phyloP scores from a whole-genome alignment of 2,888 invertebrate genomes.

The Pediacus dermestoides region DNA sequence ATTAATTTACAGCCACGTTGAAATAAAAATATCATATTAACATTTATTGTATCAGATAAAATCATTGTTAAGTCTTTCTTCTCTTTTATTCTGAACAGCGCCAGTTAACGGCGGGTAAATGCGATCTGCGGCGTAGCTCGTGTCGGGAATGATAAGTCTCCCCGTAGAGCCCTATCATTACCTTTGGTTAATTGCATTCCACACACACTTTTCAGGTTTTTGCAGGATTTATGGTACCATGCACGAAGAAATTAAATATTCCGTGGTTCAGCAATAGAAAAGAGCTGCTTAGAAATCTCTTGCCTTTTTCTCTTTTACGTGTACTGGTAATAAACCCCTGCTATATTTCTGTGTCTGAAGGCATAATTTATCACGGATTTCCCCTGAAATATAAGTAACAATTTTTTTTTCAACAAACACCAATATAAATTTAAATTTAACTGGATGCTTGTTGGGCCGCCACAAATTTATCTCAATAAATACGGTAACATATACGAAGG shows the following conservation, averaged over 20 bases:
- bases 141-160: conserved; percentile 27
- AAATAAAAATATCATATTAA: no score
- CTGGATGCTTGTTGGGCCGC: conserved; percentile 8
- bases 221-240: conserved; percentile 29
- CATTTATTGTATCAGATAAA: no score
- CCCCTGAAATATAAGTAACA: conserved; percentile 18
- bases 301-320: conserved; percentile 6
- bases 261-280: conserved; percentile 4
- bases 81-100: conserved; percentile 6
- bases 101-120: conserved; percentile 16
- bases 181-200: conserved; percentile 28
- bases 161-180: conserved; percentile 26
- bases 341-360: conserved; percentile 18
- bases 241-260: conserved; percentile 30
- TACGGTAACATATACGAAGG: no score
- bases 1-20: no score
- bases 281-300: background rate
- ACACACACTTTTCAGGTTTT: conserved; percentile 25
- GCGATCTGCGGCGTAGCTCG: conserved; percentile 19
- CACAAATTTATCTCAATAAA: conserved; percentile 10
- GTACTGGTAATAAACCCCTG: conserved; percentile 19
- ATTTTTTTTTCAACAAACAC: conserved; percentile 14
- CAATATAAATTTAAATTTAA: conserved; percentile 17
- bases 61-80: conserved; percentile 13
- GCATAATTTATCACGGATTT: conserved; percentile 23